Percentiles rank a stretch among this genome's conserved stretches.
Evolutionary conservation across 2,888 invertebrate species (phyloP).

Genomic region (Mimumesa dahlbomi): DNA sequence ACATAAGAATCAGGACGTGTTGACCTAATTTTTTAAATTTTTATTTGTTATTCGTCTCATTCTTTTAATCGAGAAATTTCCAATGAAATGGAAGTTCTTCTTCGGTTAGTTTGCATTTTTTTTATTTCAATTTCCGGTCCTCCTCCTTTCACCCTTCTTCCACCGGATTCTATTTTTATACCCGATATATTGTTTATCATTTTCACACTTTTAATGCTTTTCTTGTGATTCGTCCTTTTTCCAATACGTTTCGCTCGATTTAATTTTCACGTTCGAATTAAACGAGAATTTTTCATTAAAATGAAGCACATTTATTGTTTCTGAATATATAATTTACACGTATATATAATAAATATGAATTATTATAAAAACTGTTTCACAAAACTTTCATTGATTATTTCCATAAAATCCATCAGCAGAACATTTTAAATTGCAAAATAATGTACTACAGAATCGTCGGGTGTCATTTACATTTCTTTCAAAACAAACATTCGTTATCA

Average conservation of each 20-base stretch:
- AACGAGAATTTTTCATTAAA: too few species aligned
- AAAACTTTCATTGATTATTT: too few species aligned
- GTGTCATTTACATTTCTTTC: too few species aligned
- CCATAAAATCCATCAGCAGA: too few species aligned
- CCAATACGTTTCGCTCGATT: too few species aligned
- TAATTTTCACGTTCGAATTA: too few species aligned
- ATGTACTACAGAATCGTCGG: too few species aligned
- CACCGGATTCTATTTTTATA: neutral
- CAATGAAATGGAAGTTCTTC: slow-evolving; percentile 13
- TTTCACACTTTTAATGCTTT: neutral
- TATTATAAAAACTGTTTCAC: too few species aligned
- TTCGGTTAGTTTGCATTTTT: neutral
- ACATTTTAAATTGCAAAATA: too few species aligned
- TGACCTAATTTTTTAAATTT: slow-evolving; percentile 10
- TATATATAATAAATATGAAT: too few species aligned
- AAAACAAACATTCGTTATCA: too few species aligned
- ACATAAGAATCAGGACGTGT: too few species aligned
- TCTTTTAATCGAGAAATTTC: slow-evolving; percentile 12
- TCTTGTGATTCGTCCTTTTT: neutral
- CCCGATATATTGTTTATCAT: neutral
- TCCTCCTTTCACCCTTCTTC: slow-evolving; percentile 7
- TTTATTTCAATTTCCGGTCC: slow-evolving; percentile 11
- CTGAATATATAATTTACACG: neutral
- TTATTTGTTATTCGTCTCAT: neutral
- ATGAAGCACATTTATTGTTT: neutral